Base-by-base conservation (phyloP, 2,888 invertebrate genomes). In the Ptychoptera albimana region DNA sequence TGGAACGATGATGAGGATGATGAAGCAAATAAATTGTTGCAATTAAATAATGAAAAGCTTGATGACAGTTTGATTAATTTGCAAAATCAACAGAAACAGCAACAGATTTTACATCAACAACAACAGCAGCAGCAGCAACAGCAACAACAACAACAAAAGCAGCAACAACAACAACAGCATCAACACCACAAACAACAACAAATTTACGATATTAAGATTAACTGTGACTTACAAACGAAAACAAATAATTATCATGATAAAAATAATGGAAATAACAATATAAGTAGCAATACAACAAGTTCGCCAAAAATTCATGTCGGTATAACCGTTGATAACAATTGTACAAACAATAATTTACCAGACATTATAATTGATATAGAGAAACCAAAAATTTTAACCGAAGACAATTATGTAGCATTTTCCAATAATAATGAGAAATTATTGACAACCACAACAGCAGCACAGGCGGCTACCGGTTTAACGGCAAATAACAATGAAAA, bases 1-100 rank as follows among this genome's bases (percentile, higher is more conserved):
- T 66, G 65, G 65, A 66, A 66, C 44, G 63, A 62, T 45, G 64
- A 64, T 45, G 65, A 65, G 32, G 64, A 65, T 31, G 65, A 58
- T 36, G 45, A 40, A 11, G 12, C 5, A 1, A 42, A 36, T 12
- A 35, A 42, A 42, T 31, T 31, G 8, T 36, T 35, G 3, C 35
- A 30, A 35, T 13, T 13, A 40, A 40, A 40, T 32, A 39, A 13
- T 15, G 36, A 16, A 12, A 16, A 16, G 4, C 40, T 23, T 3
- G 23, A 23, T 23, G 23, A 23, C 23, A 7, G 23, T 23, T 23
- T 23, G 3, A 23, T 23, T 23, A 3, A 23, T 23, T 23, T 23
- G 7, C 23, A 23, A 23, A 23, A 23, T 23, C 23, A 23, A 23
- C 23, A 23, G 23, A 23, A 23, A 23, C 23, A 23, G 16, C 7